Conservation (phyloP, 2,797 vertebrate genomes). For the Mycteria americana region DNA sequence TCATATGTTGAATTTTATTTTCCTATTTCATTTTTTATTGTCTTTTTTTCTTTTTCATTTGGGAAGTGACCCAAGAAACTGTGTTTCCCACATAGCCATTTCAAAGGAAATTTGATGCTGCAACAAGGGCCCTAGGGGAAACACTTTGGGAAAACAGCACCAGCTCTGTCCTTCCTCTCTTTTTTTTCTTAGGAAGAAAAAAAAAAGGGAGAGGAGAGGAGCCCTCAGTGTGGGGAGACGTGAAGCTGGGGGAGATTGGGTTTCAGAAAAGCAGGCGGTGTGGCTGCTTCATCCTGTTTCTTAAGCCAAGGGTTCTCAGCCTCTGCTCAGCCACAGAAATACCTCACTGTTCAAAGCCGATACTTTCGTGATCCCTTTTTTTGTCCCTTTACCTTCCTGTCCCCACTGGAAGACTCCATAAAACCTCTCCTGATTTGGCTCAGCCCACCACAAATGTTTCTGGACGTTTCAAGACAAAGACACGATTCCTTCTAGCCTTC, state of each 20-base stretch:
- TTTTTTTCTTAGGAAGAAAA: background rate
- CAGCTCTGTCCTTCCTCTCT: slow-evolving; percentile 14
- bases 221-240: background rate
- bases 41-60: slow-evolving; percentile 42
- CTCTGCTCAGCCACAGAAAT: background rate
- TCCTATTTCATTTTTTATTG: slow-evolving; percentile 53
- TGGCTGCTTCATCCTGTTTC: background rate
- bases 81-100: slow-evolving; percentile 58
- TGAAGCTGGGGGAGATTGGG: background rate
- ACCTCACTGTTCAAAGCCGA: background rate
- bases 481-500: background rate
- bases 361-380: background rate
- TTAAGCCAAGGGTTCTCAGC: background rate
- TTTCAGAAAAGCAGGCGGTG: background rate
- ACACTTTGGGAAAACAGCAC: slow-evolving; percentile 48
- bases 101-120: slow-evolving; percentile 64
- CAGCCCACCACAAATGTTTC: background rate
- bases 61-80: slow-evolving; percentile 59
- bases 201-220: background rate
- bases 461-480: background rate
- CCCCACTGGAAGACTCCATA: background rate
- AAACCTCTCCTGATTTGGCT: background rate
- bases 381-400: background rate
- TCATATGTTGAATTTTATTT: slow-evolving; percentile 60
- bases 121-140: slow-evolving; percentile 38